Conservation (phyloP, 1,140 invertebrate species). For the Heliconius eleuchia region DNA sequence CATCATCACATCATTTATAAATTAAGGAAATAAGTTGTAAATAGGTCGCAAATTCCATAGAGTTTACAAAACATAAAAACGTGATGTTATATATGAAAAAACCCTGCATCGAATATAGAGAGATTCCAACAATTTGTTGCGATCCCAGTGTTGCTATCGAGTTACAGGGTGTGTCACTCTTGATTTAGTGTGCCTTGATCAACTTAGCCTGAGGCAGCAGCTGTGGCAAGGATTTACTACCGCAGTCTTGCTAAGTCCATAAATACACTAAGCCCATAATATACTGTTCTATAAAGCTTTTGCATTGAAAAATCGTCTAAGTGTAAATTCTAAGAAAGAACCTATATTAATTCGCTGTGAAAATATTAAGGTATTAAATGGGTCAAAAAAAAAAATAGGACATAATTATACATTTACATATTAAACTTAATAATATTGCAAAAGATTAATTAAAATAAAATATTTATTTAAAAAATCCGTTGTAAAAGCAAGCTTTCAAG, state of each 20-base stretch:
- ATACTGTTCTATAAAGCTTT: background rate
- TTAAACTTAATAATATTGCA: background rate
- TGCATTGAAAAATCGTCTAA: background rate
- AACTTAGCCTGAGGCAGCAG: background rate
- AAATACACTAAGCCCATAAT: background rate
- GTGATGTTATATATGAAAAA: background rate
- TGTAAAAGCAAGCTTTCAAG: too few species aligned
- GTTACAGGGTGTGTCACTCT: background rate
- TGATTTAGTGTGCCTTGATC: conserved; percentile 12
- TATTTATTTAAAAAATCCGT: too few species aligned
- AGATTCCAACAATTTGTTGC: background rate
- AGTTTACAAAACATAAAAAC: background rate
- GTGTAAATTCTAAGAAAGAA: background rate
- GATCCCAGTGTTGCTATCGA: background rate
- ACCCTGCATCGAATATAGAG: background rate
- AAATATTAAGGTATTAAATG: background rate
- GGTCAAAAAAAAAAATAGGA: background rate
- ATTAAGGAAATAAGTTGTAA: too few species aligned
- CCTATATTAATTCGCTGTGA: background rate
- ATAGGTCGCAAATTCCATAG: background rate
- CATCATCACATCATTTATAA: too few species aligned
- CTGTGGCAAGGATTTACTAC: conserved; percentile 4
- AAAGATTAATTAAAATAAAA: background rate
- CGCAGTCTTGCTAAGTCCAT: background rate
- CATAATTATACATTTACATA: background rate